These are phyloP conservation scores for Lamprologus sp. DNA, from an alignment of 2,113 vertebrate species.

Conservation along the genomic window DNA sequence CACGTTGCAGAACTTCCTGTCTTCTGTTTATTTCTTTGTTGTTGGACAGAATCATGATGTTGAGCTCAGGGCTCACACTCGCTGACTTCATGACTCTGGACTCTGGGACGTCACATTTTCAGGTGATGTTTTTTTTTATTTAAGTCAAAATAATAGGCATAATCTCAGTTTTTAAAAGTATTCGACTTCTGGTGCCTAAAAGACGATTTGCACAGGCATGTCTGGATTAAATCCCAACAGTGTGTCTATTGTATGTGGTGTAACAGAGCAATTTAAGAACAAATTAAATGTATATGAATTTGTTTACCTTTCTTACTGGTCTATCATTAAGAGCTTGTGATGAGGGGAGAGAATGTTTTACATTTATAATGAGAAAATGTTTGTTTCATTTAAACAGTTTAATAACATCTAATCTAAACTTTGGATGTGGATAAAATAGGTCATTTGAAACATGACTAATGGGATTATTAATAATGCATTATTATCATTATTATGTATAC, in stretches of 20 bases:
- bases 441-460: background rate
- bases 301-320: background rate
- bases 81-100: background rate
- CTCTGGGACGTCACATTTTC: background rate
- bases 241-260: fast-evolving
- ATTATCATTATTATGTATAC: background rate
- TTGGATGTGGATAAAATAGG: background rate
- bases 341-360: fast-evolving
- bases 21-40: background rate
- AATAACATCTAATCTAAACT: background rate
- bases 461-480: background rate
- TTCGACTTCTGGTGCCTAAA: fast-evolving
- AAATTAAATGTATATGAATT: background rate
- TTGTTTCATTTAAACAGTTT: background rate
- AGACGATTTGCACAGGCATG: background rate
- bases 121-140: fast-evolving
- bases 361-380: background rate
- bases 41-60: background rate
- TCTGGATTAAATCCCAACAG: background rate
- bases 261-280: background rate
- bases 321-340: background rate
- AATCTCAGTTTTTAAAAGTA: background rate
- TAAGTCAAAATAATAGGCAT: background rate
- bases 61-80: background rate
- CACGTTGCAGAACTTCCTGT: background rate